Percentiles rank a stretch among this genome's conserved stretches.
Evolutionary conservation across 2,888 invertebrate species (phyloP).

Genomic region (Caenorhabditis parvicauda): DNA sequence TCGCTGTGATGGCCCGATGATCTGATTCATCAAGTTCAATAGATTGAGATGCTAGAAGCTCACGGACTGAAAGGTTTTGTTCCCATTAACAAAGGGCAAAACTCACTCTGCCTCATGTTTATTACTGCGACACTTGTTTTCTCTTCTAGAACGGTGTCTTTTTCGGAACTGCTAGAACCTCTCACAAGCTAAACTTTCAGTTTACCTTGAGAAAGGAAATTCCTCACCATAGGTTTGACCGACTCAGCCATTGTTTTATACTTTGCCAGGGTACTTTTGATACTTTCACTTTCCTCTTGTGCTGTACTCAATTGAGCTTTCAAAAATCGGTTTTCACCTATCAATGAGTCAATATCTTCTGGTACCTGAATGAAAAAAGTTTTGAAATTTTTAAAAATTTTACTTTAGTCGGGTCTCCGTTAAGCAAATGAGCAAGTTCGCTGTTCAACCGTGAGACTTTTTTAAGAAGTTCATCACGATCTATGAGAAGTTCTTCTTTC

Average conservation of each 20-base stretch:
- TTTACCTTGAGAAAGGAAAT: background rate
- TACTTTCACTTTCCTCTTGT: conserved; percentile 70
- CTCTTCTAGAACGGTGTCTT: conserved; percentile 14
- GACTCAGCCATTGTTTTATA: conserved; percentile 39
- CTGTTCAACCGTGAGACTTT: conserved; percentile 35
- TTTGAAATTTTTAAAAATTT: conserved; percentile 6
- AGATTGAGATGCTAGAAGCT: conserved; percentile 39
- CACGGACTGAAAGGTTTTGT: conserved; percentile 45
- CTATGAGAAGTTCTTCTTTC: conserved; percentile 41
- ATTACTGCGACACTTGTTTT: conserved; percentile 43
- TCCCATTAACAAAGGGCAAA: background rate
- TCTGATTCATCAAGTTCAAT: conserved; percentile 66
- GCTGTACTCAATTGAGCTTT: conserved; percentile 67
- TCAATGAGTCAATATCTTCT: conserved; percentile 43
- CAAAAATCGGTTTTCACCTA: conserved; percentile 66
- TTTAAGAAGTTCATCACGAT: conserved; percentile 31
- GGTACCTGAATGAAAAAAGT: conserved; percentile 30
- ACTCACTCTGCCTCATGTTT: conserved; percentile 48
- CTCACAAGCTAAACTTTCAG: conserved; percentile 2
- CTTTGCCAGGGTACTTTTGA: conserved; percentile 44
- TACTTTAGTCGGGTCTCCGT: conserved; percentile 42
- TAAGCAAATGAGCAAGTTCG: conserved; percentile 40
- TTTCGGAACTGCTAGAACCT: conserved; percentile 10
- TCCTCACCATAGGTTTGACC: conserved; percentile 14
- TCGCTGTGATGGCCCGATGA: conserved; percentile 76